Evolutionary conservation across 2,888 invertebrate species (phyloP).

Genomic region (Netelia virgata): DNA sequence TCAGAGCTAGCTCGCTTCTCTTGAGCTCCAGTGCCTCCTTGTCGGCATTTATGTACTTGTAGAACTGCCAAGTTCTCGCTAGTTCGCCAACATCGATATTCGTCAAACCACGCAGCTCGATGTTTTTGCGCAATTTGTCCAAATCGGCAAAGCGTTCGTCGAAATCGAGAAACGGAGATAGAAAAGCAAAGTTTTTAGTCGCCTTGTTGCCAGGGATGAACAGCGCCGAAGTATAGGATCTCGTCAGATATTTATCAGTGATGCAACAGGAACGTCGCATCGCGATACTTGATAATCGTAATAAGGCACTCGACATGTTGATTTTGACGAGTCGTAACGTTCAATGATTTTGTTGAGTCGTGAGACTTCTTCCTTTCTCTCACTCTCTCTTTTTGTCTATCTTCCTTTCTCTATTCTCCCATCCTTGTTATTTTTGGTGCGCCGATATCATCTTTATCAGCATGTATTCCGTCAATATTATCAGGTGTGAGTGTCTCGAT

Average conservation of each 20-base stretch:
- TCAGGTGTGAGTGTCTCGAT: conserved; percentile 89
- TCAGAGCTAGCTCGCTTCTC: conserved; percentile 85
- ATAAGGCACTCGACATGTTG: conserved; percentile 35
- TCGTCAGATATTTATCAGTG: background rate
- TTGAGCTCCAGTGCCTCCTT: conserved; percentile 86
- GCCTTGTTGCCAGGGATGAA: conserved; percentile 91
- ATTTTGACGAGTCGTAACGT: background rate
- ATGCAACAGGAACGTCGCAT: background rate
- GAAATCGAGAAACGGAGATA: conserved; percentile 90
- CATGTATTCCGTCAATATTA: conserved; percentile 77
- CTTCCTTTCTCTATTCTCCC: conserved; percentile 35
- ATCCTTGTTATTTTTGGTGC: conserved; percentile 74
- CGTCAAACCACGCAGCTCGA: conserved; percentile 86
- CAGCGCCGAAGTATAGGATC: conserved; percentile 86
- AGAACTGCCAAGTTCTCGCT: conserved; percentile 88
- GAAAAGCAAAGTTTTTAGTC: conserved; percentile 88
- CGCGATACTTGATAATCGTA: conserved; percentile 14
- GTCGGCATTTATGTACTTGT: conserved; percentile 86
- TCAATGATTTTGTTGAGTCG: background rate
- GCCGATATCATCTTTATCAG: conserved; percentile 84
- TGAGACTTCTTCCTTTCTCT: background rate
- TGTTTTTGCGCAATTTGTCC: conserved; percentile 86
- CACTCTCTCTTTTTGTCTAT: background rate
- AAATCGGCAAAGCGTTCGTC: conserved; percentile 86
- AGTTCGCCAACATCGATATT: conserved; percentile 87